Percentiles rank a stretch among this genome's conserved stretches.
These are phyloP conservation scores for Cephus runcator DNA, from an alignment of 2,888 invertebrate genomes.

Conservation along the genomic window DNA sequence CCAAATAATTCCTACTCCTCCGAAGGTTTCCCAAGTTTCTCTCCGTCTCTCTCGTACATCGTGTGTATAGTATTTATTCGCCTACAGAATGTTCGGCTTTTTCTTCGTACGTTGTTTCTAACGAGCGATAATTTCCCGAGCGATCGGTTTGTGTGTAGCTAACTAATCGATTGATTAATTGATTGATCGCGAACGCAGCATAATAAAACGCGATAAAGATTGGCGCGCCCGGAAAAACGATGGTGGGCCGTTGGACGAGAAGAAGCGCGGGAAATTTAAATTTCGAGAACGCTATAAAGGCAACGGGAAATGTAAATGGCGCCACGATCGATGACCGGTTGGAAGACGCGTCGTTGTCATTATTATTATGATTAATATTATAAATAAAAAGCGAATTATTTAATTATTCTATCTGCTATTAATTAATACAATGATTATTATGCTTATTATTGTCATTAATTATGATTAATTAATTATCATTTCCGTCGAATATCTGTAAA, in stretches of 20 bases:
- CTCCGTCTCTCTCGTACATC: slow-evolving; percentile 19
- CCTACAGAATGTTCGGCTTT: slow-evolving; percentile 37
- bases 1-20: slow-evolving; percentile 10
- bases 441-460: slow-evolving; percentile 20
- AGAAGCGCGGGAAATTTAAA: not conserved
- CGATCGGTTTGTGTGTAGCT: slow-evolving; percentile 17
- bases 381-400: slow-evolving; percentile 4
- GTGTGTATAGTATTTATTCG: slow-evolving; percentile 60
- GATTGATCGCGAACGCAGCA: not conserved
- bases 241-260: not conserved
- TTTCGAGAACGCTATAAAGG: not conserved
- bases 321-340: slow-evolving; percentile 17
- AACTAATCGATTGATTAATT: not conserved
- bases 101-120: slow-evolving; percentile 49
- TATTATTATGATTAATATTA: slow-evolving; percentile 23
- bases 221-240: not conserved
- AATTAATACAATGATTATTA: not conserved
- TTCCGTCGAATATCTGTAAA: slow-evolving; percentile 34
- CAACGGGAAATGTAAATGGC: not conserved
- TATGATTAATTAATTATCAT: slow-evolving; percentile 11
- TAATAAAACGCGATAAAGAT: not conserved
- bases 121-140: slow-evolving; percentile 2
- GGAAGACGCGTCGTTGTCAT: slow-evolving; percentile 8
- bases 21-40: slow-evolving; percentile 19
- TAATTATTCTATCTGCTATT: not conserved